Conservation (phyloP, 2,113 vertebrate genomes). For the Syngnathus floridae region DNA sequence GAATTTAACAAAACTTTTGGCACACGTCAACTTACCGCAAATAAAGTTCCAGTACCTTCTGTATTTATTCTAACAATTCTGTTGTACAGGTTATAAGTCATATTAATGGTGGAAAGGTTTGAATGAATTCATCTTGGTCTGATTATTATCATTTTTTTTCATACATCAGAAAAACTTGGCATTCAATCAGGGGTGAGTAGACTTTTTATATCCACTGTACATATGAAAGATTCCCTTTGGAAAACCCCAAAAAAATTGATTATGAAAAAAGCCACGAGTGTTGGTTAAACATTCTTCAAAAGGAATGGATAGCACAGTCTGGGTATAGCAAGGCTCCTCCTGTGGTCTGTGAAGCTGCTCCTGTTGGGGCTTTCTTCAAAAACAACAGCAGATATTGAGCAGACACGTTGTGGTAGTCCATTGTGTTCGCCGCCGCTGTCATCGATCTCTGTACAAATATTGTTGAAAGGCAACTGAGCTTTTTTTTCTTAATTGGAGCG, state of each 20-base stretch:
- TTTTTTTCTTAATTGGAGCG: conserved; percentile 52
- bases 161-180: neutral
- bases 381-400: conserved; percentile 56
- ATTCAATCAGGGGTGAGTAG: neutral
- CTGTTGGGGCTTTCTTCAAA: conserved; percentile 44
- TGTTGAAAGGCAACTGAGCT: conserved; percentile 76
- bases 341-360: conserved; percentile 52
- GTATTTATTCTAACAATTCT: neutral
- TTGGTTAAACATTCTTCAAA: conserved; percentile 80
- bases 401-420: conserved; percentile 39
- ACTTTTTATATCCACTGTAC: neutral
- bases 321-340: conserved; percentile 50
- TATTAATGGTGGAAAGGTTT: neutral
- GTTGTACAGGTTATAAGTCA: neutral
- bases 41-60: too few species aligned
- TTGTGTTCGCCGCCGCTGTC: conserved; percentile 43
- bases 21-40: too few species aligned
- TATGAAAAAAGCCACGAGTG: conserved; percentile 81
- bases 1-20: too few species aligned
- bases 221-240: conserved; percentile 64
- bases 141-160: neutral
- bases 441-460: conserved; percentile 66
- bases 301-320: conserved; percentile 74
- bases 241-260: conserved; percentile 69
- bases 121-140: neutral